phyloP scores from a whole-genome alignment of 2,113 vertebrate genomes.

The Columba livia region DNA sequence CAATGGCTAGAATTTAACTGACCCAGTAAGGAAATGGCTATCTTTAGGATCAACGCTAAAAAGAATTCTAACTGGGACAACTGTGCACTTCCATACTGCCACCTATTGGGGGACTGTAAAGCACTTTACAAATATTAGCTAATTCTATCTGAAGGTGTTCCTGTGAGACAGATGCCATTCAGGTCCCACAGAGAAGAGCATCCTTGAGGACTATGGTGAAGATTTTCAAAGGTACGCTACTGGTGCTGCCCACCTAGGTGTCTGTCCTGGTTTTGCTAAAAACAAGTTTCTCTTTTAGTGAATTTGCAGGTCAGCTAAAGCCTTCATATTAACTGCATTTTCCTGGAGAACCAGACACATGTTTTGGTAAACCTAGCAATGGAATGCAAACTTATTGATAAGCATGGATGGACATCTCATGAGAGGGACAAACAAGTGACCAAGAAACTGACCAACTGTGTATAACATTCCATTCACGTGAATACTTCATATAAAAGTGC shows the following conservation, averaged over 20 bases:
- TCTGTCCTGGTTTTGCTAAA: no score
- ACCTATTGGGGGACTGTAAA: slow-evolving; percentile 24
- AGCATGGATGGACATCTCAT: no score
- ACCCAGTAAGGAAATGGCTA: neutral
- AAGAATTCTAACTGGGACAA: neutral
- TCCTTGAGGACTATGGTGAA: neutral
- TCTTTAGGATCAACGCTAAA: neutral
- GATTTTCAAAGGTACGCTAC: neutral
- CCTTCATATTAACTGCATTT: no score
- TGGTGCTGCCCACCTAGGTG: neutral
- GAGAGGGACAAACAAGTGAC: no score
- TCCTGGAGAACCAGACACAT: no score
- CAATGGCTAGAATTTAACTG: neutral
- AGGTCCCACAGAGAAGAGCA: neutral
- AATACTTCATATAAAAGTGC: no score
- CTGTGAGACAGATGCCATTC: neutral
- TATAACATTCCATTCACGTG: no score
- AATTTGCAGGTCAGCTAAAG: no score
- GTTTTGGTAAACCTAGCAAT: no score
- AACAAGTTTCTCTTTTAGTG: no score
- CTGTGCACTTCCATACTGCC: slow-evolving; percentile 37
- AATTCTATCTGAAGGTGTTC: neutral
- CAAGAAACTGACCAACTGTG: no score
- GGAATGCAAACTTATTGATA: no score
- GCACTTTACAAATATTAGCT: neutral